Percentiles rank a stretch among this genome's conserved stretches.
These are phyloP conservation scores for Panthera uncia DNA, from an alignment of 2,113 vertebrate genomes.

Conservation along the genomic window DNA sequence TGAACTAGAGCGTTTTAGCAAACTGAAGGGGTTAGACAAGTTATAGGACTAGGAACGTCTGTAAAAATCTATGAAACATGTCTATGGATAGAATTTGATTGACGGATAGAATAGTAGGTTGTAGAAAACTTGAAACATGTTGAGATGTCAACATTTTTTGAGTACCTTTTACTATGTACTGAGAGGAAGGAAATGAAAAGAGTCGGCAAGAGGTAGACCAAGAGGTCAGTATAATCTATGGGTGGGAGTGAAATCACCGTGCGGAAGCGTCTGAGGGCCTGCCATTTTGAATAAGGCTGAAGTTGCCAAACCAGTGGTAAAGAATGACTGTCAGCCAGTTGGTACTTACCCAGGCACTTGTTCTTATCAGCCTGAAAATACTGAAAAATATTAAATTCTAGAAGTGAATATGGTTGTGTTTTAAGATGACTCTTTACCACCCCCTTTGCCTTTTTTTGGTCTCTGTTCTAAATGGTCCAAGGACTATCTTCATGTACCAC, in stretches of 20 bases:
- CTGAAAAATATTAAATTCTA: neutral
- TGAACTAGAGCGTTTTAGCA: constrained; percentile 19
- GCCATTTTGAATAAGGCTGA: neutral
- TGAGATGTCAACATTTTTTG: neutral
- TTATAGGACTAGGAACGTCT: neutral
- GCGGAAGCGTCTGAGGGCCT: neutral
- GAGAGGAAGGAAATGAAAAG: neutral
- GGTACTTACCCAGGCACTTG: neutral
- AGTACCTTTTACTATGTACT: neutral
- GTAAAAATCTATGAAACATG: neutral
- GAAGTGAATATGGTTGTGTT: neutral
- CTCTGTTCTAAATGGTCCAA: neutral
- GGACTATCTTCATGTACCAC: neutral
- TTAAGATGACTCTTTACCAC: neutral
- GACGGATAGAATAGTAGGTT: neutral
- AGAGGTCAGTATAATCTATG: neutral
- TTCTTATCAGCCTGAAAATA: neutral
- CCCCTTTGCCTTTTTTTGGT: neutral
- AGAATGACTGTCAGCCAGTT: neutral
- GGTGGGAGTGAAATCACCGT: neutral
- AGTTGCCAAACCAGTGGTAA: neutral
- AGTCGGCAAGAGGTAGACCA: neutral
- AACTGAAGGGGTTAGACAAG: constrained; percentile 43
- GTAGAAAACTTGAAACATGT: neutral
- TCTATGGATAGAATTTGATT: constrained; percentile 6